A percentile compares a stretch with the other conserved stretches of the same genome.
These are phyloP conservation scores for Melospiza georgiana DNA, from an alignment of 2,113 vertebrate species.

Conservation along the genomic window DNA sequence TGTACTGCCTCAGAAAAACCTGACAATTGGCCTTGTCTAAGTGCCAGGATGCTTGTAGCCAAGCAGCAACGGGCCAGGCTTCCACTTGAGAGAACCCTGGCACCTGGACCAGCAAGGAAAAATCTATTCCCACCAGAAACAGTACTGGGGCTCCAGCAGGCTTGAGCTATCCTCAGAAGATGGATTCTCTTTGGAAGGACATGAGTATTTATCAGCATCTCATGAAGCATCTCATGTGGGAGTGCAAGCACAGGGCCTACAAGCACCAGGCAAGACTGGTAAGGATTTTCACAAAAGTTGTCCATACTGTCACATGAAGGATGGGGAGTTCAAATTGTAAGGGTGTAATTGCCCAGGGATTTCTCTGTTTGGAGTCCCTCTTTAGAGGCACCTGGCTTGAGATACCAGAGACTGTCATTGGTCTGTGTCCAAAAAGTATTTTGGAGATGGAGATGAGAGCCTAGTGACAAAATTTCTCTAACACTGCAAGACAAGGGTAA, in stretches of 20 bases:
- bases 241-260: neutral
- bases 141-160: accelerated
- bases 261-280: neutral
- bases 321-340: neutral
- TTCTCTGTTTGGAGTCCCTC: neutral
- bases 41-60: neutral
- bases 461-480: neutral
- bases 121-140: neutral
- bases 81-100: neutral
- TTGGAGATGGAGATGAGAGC: neutral
- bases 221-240: neutral
- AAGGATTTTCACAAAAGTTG: neutral
- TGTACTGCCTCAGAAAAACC: neutral
- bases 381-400: neutral
- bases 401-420: neutral
- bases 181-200: neutral
- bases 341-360: neutral
- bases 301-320: neutral
- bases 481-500: neutral
- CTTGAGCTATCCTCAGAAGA: neutral
- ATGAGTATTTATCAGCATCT: neutral
- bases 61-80: neutral
- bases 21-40: neutral
- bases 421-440: neutral
- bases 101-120: neutral